Evolutionary conservation across 2,797 vertebrate genomes (phyloP).

Genomic region (Mionectes olivaceus): DNA sequence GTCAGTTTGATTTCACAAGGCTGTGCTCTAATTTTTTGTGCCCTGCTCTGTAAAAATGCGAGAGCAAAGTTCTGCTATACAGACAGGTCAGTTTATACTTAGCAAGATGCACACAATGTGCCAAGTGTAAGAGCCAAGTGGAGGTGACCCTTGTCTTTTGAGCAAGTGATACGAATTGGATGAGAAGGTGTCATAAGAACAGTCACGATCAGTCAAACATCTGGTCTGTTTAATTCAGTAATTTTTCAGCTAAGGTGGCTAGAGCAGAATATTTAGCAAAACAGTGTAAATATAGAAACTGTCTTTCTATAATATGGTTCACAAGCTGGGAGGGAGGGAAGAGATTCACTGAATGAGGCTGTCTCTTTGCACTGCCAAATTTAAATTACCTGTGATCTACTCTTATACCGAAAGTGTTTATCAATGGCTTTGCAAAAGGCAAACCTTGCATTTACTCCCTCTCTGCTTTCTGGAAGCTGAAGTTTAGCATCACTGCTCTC

Average conservation of each 20-base stretch:
- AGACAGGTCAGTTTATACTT: not conserved
- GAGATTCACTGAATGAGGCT: not conserved
- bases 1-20: slow-evolving; percentile 25
- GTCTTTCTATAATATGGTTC: not conserved
- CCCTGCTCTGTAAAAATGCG: not conserved
- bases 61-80: not conserved
- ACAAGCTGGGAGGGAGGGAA: not conserved
- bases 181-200: not conserved
- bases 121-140: not conserved
- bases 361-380: not conserved
- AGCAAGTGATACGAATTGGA: not conserved
- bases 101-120: not conserved
- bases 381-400: not conserved
- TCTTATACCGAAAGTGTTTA: not conserved
- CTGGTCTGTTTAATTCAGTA: not conserved
- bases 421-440: not conserved
- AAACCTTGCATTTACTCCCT: not conserved
- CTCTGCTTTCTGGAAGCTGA: not conserved
- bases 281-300: not conserved
- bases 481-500: not conserved
- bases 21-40: not conserved
- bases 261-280: not conserved
- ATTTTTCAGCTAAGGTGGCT: not conserved
- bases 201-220: not conserved
- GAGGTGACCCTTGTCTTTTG: not conserved